Percentiles rank a stretch among this genome's conserved stretches.
These are phyloP conservation scores for Hydrotaea cyrtoneurina DNA, from an alignment of 2,888 invertebrate species.

Conservation along the genomic window DNA sequence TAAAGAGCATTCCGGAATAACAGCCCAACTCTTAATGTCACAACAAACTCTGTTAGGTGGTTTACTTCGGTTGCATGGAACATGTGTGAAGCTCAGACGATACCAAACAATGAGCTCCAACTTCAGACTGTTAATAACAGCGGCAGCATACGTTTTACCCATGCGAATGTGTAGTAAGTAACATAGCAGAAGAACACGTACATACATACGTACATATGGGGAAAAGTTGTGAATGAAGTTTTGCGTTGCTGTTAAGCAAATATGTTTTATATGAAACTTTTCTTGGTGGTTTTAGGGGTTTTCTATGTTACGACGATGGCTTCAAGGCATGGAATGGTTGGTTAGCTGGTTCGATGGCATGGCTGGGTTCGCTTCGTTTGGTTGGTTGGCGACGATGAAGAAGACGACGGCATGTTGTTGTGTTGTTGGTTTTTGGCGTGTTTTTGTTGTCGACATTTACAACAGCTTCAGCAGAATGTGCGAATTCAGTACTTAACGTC, in stretches of 20 bases:
- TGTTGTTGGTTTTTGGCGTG: conserved; percentile 46
- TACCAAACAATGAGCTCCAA: background rate
- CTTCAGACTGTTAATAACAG: conserved; percentile 1
- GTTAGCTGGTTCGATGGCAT: background rate
- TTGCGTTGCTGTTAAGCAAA: no score
- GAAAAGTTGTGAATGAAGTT: conserved; percentile 6
- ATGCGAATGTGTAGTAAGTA: no score
- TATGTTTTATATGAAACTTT: no score
- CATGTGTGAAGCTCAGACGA: background rate
- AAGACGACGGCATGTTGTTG: conserved; percentile 49
- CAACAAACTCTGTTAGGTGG: background rate
- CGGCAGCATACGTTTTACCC: no score
- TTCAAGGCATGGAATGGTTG: background rate
- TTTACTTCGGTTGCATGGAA: background rate
- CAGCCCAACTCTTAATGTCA: background rate
- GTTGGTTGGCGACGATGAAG: conserved; percentile 2
- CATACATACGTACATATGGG: no score
- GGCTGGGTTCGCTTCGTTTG: conserved; percentile 15
- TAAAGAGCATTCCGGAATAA: no score
- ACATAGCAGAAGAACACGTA: no score
- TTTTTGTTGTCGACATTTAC: conserved; percentile 75
- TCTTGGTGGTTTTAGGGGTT: background rate
- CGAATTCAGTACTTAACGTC: conserved; percentile 75
- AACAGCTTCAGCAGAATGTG: conserved; percentile 70
- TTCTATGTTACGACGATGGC: background rate